A percentile compares a stretch with the other conserved stretches of the same genome.
Conservation (phyloP, 2,797 vertebrate genomes). For the Orientallactaga sibirica region DNA sequence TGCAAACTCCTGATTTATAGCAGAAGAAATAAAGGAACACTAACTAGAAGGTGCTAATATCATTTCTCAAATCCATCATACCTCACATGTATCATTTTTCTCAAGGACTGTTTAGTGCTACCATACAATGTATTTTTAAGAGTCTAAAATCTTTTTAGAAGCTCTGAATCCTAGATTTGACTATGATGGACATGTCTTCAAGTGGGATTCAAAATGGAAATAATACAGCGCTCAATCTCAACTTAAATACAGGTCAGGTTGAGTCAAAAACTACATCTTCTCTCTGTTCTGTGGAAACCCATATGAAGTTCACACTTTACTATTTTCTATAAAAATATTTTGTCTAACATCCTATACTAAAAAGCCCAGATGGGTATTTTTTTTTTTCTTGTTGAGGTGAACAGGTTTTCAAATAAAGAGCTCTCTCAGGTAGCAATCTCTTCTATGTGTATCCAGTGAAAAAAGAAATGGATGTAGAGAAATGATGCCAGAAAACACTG, state of each 20-base stretch:
- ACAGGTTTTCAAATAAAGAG: conserved; percentile 24
- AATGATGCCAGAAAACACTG: background rate
- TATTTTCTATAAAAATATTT: conserved; percentile 38
- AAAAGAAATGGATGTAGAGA: background rate
- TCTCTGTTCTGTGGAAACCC: conserved; percentile 9
- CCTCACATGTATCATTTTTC: conserved; percentile 50
- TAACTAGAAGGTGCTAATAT: conserved; percentile 43
- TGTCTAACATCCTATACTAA: conserved; percentile 23
- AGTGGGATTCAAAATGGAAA: conserved; percentile 61
- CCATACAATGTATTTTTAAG: conserved; percentile 53
- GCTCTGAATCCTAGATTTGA: background rate
- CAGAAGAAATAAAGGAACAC: conserved; percentile 61
- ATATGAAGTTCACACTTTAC: background rate
- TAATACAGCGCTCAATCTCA: background rate
- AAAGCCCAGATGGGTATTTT: background rate
- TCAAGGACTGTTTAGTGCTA: conserved; percentile 57
- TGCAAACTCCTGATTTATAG: conserved; percentile 66
- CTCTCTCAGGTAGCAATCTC: background rate
- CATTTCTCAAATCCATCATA: conserved; percentile 76
- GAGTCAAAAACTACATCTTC: conserved; percentile 19
- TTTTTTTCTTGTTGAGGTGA: conserved; percentile 53
- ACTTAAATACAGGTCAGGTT: conserved; percentile 60
- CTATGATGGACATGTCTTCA: conserved; percentile 60
- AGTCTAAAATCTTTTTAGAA: conserved; percentile 32
- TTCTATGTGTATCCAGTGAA: background rate